These are phyloP conservation scores for Sussaba pulchella DNA, from an alignment of 2,888 invertebrate genomes.

Conservation along the genomic window DNA sequence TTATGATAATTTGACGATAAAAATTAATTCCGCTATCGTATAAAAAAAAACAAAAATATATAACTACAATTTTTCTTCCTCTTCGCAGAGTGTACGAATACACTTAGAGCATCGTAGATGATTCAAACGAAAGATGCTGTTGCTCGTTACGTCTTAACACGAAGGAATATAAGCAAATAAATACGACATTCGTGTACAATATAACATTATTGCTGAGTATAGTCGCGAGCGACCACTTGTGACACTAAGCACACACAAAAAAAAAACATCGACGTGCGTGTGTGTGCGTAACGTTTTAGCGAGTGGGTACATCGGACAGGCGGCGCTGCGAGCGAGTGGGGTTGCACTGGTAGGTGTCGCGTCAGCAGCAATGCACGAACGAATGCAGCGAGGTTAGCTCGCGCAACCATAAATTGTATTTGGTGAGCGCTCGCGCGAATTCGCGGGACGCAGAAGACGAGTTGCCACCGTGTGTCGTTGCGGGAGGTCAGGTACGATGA, in stretches of 20 bases:
- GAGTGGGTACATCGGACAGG: slow-evolving; percentile 13
- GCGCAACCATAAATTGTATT: slow-evolving; percentile 48
- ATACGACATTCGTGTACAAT: slow-evolving; percentile 9
- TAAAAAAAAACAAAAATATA: no score
- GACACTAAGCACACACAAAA: slow-evolving; percentile 14
- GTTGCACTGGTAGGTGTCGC: slow-evolving; percentile 7
- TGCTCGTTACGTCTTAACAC: slow-evolving; percentile 25
- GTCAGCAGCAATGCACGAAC: slow-evolving; percentile 8
- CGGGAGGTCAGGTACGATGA: slow-evolving; percentile 82
- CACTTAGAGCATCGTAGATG: slow-evolving; percentile 19
- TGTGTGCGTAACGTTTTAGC: slow-evolving; percentile 16
- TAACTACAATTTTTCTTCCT: background rate
- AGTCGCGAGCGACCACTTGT: slow-evolving; percentile 1
- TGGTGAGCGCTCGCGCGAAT: slow-evolving; percentile 52
- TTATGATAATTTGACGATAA: no score
- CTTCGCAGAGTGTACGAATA: slow-evolving; percentile 11
- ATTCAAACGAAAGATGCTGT: background rate
- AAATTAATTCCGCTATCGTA: no score
- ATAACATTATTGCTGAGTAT: background rate
- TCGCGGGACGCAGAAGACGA: slow-evolving; percentile 38
- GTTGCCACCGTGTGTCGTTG: slow-evolving; percentile 73
- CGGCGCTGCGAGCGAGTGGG: background rate
- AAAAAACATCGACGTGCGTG: no score
- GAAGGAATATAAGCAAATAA: slow-evolving; percentile 34
- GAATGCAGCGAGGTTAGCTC: background rate